A percentile compares a stretch with the other conserved stretches of the same genome.
These are phyloP conservation scores for Pluvialis apricaria DNA, from an alignment of 2,113 vertebrate species.

Conservation along the genomic window DNA sequence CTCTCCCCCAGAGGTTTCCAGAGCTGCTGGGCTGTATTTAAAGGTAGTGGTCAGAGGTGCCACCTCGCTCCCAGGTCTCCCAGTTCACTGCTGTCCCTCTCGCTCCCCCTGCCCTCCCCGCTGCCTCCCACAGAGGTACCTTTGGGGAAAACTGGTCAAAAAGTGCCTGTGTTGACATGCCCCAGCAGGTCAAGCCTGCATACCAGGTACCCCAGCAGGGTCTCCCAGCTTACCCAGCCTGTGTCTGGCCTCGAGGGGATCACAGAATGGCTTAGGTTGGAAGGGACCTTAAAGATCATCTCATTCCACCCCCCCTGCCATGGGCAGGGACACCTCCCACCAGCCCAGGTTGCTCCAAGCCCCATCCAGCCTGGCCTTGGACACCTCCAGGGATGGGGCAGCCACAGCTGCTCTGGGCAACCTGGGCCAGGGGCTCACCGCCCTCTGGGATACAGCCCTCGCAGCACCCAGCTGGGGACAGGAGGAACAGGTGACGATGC, in stretches of 20 bases:
- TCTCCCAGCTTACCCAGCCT: neutral
- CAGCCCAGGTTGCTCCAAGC: neutral
- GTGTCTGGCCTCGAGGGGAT: neutral
- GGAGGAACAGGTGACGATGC: accelerated
- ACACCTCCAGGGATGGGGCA: neutral
- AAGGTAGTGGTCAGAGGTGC: neutral
- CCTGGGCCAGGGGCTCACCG: neutral
- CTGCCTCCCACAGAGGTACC: neutral
- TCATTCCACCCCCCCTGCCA: neutral
- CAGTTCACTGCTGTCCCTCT: neutral
- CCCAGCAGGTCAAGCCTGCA: neutral
- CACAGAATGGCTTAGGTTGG: neutral
- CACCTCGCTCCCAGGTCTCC: neutral
- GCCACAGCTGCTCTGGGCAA: neutral
- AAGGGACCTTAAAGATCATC: neutral
- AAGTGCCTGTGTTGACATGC: neutral
- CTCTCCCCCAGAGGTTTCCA: neutral
- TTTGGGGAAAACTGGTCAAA: neutral
- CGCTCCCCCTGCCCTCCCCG: accelerated
- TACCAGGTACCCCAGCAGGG: neutral
- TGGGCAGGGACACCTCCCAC: neutral
- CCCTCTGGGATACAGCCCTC: neutral
- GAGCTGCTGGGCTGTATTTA: neutral
- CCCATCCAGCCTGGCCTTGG: neutral
- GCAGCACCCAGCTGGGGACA: neutral